A percentile compares a stretch with the other conserved stretches of the same genome.
Conservation (phyloP, 2,797 vertebrate species). For the Luscinia megarhynchos region DNA sequence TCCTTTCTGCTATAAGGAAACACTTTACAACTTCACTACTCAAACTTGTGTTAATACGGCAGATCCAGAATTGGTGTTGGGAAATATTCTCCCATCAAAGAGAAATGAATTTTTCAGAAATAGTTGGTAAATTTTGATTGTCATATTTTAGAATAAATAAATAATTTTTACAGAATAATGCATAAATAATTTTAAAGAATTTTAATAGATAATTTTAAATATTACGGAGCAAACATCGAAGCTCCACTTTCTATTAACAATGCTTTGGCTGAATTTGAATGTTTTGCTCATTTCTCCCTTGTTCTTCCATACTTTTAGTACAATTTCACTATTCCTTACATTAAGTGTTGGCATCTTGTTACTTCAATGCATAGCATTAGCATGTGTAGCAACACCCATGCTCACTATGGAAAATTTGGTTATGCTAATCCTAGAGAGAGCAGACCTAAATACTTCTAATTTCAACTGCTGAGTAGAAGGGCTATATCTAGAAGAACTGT, state of each 20-base stretch:
- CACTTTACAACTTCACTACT: background rate
- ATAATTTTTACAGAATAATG: background rate
- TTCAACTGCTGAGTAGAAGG: background rate
- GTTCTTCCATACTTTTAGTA: background rate
- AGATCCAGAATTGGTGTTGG: background rate
- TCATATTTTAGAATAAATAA: background rate
- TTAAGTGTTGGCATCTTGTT: background rate
- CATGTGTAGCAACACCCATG: background rate
- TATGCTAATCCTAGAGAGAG: background rate
- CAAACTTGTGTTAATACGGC: accelerated
- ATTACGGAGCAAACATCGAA: background rate
- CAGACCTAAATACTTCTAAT: background rate
- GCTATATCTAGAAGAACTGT: background rate
- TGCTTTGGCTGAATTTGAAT: background rate
- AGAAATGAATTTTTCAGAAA: background rate
- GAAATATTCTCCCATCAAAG: background rate
- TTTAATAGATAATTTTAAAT: too few species aligned
- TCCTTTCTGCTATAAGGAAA: background rate
- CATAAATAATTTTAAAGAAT: background rate
- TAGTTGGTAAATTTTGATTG: background rate
- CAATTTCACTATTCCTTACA: background rate
- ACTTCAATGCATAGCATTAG: background rate
- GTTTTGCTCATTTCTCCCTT: background rate
- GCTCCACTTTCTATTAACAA: background rate
- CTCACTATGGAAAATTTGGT: background rate